Conservation (phyloP, 2,888 invertebrate genomes). For the Tetanocera ferruginea region DNA sequence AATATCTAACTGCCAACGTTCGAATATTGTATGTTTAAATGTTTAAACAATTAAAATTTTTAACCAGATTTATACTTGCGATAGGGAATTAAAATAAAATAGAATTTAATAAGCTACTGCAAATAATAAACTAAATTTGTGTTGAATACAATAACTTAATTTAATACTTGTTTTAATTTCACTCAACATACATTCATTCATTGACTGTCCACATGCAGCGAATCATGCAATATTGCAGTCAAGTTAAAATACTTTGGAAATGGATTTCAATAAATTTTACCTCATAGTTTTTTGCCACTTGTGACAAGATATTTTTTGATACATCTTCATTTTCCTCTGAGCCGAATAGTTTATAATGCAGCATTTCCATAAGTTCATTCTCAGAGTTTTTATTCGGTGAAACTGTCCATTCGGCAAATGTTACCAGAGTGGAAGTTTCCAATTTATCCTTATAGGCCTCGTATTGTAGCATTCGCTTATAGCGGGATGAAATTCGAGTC, state of each 20-base stretch:
- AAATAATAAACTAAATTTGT: background rate
- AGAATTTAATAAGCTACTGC: background rate
- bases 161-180: too few species aligned
- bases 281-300: slow-evolving; percentile 59
- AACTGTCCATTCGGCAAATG: slow-evolving; percentile 80
- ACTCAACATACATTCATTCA: too few species aligned
- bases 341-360: slow-evolving; percentile 75
- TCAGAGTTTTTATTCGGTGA: slow-evolving; percentile 78
- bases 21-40: too few species aligned
- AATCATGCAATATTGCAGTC: too few species aligned
- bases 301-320: slow-evolving; percentile 54
- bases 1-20: too few species aligned
- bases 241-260: too few species aligned
- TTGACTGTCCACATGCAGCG: too few species aligned
- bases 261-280: slow-evolving; percentile 48
- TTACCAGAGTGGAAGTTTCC: slow-evolving; percentile 77
- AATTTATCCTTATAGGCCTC: slow-evolving; percentile 72
- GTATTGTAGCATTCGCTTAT: slow-evolving; percentile 75
- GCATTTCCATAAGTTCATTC: slow-evolving; percentile 76
- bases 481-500: slow-evolving; percentile 74
- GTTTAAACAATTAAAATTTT: too few species aligned
- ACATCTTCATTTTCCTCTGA: slow-evolving; percentile 65
- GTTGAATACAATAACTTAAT: too few species aligned
- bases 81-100: background rate
- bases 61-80: too few species aligned